These are phyloP conservation scores for Tridacna crocea DNA, from an alignment of 2,888 invertebrate species.

Conservation along the genomic window DNA sequence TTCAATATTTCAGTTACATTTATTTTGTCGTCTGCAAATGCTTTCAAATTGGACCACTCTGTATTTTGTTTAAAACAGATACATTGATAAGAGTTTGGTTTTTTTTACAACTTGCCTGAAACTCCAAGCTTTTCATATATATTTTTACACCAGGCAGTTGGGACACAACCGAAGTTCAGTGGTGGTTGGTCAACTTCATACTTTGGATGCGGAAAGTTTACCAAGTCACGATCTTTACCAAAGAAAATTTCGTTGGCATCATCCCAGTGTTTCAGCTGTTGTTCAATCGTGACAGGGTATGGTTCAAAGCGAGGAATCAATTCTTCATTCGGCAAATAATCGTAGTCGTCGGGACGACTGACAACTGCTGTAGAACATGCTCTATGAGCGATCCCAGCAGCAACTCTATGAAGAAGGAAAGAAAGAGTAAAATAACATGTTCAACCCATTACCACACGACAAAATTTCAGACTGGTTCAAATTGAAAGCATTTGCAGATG, in stretches of 20 bases:
- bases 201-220: slow-evolving; percentile 90
- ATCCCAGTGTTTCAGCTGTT: slow-evolving; percentile 70
- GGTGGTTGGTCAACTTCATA: slow-evolving; percentile 89
- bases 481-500: no score
- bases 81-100: no score
- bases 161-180: slow-evolving; percentile 94
- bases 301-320: slow-evolving; percentile 1
- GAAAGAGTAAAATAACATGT: no score
- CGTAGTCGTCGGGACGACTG: not conserved
- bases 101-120: slow-evolving; percentile 85
- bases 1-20: no score
- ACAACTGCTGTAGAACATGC: slow-evolving; percentile 6
- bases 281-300: slow-evolving; percentile 26
- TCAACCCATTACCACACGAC: no score
- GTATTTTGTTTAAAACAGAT: no score
- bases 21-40: no score
- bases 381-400: slow-evolving; percentile 2
- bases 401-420: not conserved
- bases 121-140: slow-evolving; percentile 97
- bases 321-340: slow-evolving; percentile 20
- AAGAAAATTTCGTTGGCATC: slow-evolving; percentile 81
- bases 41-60: no score
- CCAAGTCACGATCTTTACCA: slow-evolving; percentile 89
- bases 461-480: no score
- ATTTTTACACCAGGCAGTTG: slow-evolving; percentile 97